Percentiles rank a stretch among this genome's conserved stretches.
Evolutionary conservation across 1,140 invertebrate genomes (phyloP).

Genomic region (Eubasilissa regina): DNA sequence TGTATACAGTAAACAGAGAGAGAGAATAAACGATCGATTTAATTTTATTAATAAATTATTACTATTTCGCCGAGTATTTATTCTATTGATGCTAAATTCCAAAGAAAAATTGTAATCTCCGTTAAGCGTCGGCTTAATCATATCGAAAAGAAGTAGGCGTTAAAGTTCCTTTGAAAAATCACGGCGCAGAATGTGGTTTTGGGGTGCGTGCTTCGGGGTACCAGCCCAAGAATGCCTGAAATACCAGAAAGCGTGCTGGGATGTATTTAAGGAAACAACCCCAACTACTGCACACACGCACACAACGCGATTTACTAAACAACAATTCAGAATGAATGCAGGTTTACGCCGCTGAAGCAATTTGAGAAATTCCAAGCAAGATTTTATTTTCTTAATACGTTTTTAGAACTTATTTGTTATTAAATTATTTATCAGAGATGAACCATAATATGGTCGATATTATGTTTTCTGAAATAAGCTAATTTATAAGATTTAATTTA

Average conservation of each 20-base stretch:
- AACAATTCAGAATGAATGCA: slow-evolving; percentile 30
- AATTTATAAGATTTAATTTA: no score
- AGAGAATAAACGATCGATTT: no score
- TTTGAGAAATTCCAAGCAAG: slow-evolving; percentile 1
- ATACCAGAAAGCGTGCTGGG: slow-evolving; percentile 37
- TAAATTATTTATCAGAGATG: no score
- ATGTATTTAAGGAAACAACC: slow-evolving; percentile 52
- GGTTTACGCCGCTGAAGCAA: slow-evolving; percentile 8
- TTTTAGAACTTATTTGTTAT: no score
- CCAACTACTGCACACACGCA: slow-evolving; percentile 33
- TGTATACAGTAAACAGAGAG: no score
- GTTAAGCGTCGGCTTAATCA: slow-evolving; percentile 31
- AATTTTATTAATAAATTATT: no score
- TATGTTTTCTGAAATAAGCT: no score
- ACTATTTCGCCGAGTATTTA: no score
- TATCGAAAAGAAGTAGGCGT: slow-evolving; percentile 44
- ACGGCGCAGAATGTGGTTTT: slow-evolving; percentile 21
- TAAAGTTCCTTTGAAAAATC: slow-evolving; percentile 41
- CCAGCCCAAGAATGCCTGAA: neutral
- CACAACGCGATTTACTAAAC: slow-evolving; percentile 10
- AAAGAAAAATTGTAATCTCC: slow-evolving; percentile 9
- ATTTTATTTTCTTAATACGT: no score
- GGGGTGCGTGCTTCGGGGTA: slow-evolving; percentile 16
- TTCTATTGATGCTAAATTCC: no score
- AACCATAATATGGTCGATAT: no score